Evolutionary conservation across 2,888 invertebrate genomes (phyloP).

Genomic region (Dexiosoma caninum): DNA sequence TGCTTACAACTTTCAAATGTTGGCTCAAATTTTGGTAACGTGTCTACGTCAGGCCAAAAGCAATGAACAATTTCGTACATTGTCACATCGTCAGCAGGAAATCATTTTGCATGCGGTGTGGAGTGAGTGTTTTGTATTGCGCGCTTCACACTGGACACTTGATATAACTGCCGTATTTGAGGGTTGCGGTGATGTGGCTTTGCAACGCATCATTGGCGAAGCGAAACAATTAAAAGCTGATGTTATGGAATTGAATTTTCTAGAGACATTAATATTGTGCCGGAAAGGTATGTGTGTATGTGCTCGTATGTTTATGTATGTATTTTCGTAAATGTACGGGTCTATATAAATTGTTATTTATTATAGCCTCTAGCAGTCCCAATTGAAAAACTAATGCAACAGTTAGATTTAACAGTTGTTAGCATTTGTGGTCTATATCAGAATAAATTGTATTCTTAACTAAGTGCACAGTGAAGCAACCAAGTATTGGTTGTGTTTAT

Average conservation of each 20-base stretch:
- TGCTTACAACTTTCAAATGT: constrained; percentile 79
- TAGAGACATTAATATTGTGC: constrained; percentile 79
- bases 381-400: neutral
- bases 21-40: constrained; percentile 81
- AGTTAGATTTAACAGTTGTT: neutral
- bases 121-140: constrained; percentile 81
- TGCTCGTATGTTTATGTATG: neutral
- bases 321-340: neutral
- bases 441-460: neutral
- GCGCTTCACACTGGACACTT: constrained; percentile 80
- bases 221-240: constrained; percentile 78
- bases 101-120: constrained; percentile 80
- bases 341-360: neutral
- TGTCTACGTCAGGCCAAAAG: constrained; percentile 80
- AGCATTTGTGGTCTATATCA: neutral
- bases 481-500: too few species aligned
- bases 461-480: too few species aligned
- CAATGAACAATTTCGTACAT: constrained; percentile 79
- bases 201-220: constrained; percentile 75
- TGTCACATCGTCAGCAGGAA: constrained; percentile 80
- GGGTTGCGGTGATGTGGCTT: constrained; percentile 72
- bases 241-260: constrained; percentile 78
- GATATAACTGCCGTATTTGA: constrained; percentile 77
- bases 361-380: neutral
- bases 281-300: constrained; percentile 77